These are phyloP conservation scores for Hippocampus comes DNA, from an alignment of 2,113 vertebrate genomes.

Conservation along the genomic window DNA sequence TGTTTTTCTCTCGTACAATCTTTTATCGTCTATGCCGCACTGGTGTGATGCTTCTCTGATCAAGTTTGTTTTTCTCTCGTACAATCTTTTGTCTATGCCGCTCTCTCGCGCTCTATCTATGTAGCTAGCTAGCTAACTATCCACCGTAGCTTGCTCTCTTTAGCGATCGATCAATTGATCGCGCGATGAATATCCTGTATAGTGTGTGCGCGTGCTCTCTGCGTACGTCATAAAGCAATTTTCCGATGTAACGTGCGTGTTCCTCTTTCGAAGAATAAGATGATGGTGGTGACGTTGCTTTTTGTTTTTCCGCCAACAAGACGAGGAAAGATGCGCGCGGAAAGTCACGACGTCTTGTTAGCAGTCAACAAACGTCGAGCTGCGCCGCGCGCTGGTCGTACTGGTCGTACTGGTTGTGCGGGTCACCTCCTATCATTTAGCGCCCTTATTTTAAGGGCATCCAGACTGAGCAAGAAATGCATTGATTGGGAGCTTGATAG, in stretches of 20 bases:
- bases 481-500: background rate
- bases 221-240: no score
- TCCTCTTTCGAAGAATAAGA: conserved; percentile 1
- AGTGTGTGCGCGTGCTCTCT: no score
- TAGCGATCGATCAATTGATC: no score
- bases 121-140: no score
- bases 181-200: no score
- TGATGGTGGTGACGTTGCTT: background rate
- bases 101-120: no score
- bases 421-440: background rate
- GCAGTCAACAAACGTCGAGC: background rate
- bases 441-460: background rate
- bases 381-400: background rate
- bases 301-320: background rate
- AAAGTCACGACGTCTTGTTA: background rate
- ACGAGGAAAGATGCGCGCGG: background rate
- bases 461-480: background rate
- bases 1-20: no score
- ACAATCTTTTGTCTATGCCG: no score
- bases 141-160: no score
- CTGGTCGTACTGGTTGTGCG: background rate
- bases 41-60: no score
- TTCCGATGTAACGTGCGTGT: background rate
- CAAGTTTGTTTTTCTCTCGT: no score
- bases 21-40: no score